Conservation (phyloP, 1,140 invertebrate genomes). For the Helicoverpa armigera region DNA sequence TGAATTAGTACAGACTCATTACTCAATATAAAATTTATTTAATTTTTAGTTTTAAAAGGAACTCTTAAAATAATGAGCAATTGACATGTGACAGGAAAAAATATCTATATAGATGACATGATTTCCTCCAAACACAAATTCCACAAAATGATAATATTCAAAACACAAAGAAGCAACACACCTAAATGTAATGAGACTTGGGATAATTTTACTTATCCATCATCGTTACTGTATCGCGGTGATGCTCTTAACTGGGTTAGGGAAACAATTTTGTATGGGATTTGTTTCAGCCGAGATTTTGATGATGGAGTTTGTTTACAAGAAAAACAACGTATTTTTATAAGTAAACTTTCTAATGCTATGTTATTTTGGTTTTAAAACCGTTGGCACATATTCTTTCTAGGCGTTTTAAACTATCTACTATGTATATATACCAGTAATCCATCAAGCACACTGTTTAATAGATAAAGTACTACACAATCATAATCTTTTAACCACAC, state of each 20-base stretch:
- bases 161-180: conserved; percentile 4
- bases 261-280: conserved; percentile 34
- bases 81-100: too few relatives aligned
- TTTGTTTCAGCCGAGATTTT: conserved; percentile 28
- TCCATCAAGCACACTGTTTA: too few relatives aligned
- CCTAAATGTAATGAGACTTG: conserved; percentile 19
- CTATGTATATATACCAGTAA: too few relatives aligned
- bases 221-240: conserved; percentile 40
- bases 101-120: neutral
- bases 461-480: neutral
- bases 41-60: too few relatives aligned
- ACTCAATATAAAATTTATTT: too few relatives aligned
- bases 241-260: conserved; percentile 31
- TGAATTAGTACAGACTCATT: too few relatives aligned
- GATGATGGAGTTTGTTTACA: conserved; percentile 13
- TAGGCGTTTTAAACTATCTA: neutral
- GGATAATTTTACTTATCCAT: conserved; percentile 43
- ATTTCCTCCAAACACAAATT: neutral
- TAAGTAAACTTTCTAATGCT: neutral
- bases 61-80: too few relatives aligned
- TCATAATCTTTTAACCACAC: neutral
- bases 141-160: neutral
- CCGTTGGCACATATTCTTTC: neutral
- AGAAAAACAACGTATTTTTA: neutral
- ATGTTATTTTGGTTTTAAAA: neutral